Conservation (phyloP, 35 echinoderm and acorn worm species). For the Eucidaris tribuloides region DNA sequence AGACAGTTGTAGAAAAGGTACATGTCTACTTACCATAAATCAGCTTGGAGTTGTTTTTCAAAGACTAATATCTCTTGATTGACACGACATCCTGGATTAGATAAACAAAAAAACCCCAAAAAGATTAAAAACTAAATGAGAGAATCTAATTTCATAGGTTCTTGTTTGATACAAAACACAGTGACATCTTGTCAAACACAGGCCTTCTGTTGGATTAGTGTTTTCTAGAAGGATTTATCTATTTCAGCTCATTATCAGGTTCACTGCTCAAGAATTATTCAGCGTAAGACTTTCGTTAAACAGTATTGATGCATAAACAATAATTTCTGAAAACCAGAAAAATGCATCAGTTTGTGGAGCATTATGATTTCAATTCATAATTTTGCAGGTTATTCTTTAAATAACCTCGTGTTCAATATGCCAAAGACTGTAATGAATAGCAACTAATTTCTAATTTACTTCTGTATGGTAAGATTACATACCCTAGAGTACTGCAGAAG, state of each 20-base stretch:
- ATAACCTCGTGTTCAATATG: too few species aligned
- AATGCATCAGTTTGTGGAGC: too few species aligned
- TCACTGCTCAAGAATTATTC: neutral
- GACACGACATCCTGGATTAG: conserved; percentile 90
- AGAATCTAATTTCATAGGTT: neutral
- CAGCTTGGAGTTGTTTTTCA: conserved; percentile 85
- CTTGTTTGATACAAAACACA: neutral
- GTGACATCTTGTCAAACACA: too few species aligned
- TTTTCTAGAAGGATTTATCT: neutral
- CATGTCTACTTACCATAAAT: conserved; percentile 73
- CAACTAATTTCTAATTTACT: too few species aligned
- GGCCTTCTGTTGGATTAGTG: neutral
- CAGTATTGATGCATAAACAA: neutral
- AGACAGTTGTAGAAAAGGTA: too few species aligned
- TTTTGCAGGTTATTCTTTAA: too few species aligned
- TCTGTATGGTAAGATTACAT: too few species aligned
- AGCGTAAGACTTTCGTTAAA: neutral
- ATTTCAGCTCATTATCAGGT: too few species aligned
- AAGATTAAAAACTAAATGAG: neutral
- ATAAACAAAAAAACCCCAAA: neutral
- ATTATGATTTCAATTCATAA: too few species aligned
- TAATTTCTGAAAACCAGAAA: too few species aligned
- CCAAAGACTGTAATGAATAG: too few species aligned
- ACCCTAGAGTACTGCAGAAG: too few species aligned
- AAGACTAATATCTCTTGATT: conserved; percentile 82